Evolutionary conservation across 2,888 invertebrate species (phyloP).

Genomic region (Epistrophella euchroma): DNA sequence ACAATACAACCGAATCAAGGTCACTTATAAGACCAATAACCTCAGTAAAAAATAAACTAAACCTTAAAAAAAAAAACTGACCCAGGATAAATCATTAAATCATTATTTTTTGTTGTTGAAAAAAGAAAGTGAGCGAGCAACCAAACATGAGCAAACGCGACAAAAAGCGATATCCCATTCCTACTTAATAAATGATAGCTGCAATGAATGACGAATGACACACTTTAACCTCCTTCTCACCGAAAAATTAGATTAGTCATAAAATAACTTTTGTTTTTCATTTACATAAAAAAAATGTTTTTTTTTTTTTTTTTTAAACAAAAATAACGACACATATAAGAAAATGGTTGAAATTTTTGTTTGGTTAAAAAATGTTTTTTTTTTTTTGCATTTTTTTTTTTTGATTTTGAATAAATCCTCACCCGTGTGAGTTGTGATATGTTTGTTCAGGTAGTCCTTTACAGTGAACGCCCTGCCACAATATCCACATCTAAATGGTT

Average conservation of each 20-base stretch:
- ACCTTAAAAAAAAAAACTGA: slow-evolving; percentile 11
- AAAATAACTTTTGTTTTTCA: slow-evolving; percentile 7
- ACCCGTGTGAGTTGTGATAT: slow-evolving; percentile 84
- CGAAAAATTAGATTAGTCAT: slow-evolving; percentile 15
- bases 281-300: neutral
- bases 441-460: slow-evolving; percentile 84
- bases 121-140: neutral
- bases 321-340: slow-evolving; percentile 56
- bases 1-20: slow-evolving; percentile 31
- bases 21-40: slow-evolving; percentile 44
- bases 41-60: neutral
- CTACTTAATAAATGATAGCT: slow-evolving; percentile 10
- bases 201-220: slow-evolving; percentile 27
- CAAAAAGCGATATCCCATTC: slow-evolving; percentile 5
- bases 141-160: neutral
- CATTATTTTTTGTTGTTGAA: neutral
- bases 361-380: slow-evolving; percentile 63
- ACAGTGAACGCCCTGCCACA: slow-evolving; percentile 84
- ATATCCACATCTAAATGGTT: slow-evolving; percentile 84
- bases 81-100: neutral
- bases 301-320: neutral
- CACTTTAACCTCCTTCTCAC: neutral
- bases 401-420: slow-evolving; percentile 77
- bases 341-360: slow-evolving; percentile 63
- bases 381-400: slow-evolving; percentile 26